A percentile compares a stretch with the other conserved stretches of the same genome.
Evolutionary conservation across 2,113 vertebrate genomes (phyloP).

Genomic region (Ageneiosus marmoratus): DNA sequence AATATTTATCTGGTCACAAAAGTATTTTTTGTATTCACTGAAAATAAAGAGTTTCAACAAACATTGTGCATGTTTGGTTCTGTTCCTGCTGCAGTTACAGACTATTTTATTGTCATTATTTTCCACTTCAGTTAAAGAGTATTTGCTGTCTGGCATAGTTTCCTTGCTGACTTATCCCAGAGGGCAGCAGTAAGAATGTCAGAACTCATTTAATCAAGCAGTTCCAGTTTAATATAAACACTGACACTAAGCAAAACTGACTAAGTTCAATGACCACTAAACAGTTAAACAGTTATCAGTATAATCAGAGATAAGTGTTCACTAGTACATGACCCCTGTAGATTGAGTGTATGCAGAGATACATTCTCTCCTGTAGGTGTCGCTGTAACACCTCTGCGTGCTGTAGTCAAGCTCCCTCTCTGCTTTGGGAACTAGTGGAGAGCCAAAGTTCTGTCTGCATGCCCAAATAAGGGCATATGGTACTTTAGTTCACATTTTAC

Average conservation of each 20-base stretch:
- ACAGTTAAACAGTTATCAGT: slow-evolving; percentile 6
- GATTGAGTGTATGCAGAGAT: not conserved
- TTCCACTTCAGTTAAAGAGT: not conserved
- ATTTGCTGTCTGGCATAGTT: not conserved
- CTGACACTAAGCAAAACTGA: not conserved
- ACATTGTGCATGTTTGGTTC: slow-evolving; percentile 33
- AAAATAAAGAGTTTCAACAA: slow-evolving; percentile 78
- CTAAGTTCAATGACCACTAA: not conserved
- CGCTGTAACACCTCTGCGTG: slow-evolving; percentile 56
- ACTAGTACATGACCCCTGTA: not conserved
- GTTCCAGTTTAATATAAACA: slow-evolving; percentile 15
- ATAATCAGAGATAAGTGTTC: not conserved
- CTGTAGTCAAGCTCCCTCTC: slow-evolving; percentile 34
- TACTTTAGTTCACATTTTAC: slow-evolving; percentile 51
- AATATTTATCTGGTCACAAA: slow-evolving; percentile 80
- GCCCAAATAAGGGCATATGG: slow-evolving; percentile 74
- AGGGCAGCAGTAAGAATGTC: slow-evolving; percentile 24
- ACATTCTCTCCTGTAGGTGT: slow-evolving; percentile 73
- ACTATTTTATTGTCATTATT: not conserved
- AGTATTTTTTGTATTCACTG: slow-evolving; percentile 86
- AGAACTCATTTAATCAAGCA: not conserved
- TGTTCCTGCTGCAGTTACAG: not conserved
- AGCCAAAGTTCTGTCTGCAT: slow-evolving; percentile 51
- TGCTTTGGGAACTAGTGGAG: slow-evolving; percentile 55
- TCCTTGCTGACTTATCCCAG: slow-evolving; percentile 11